phyloP scores from a whole-genome alignment of 2,113 vertebrate genomes.

The Paedocypris sp. region DNA sequence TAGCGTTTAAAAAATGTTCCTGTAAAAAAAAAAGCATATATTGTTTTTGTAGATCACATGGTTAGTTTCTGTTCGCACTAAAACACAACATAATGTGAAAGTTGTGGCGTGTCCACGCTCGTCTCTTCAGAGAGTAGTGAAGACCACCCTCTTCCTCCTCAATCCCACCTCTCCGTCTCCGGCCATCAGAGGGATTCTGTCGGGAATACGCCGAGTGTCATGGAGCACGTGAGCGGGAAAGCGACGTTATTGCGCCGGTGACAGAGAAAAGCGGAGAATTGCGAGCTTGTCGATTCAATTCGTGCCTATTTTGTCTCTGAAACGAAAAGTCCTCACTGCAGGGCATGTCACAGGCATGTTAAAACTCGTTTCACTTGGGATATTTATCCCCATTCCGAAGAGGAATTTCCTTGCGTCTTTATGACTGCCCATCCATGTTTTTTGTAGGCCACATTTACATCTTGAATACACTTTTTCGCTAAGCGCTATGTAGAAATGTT shows the following conservation, averaged over 20 bases:
- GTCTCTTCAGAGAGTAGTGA: not conserved
- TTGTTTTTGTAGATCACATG: no score
- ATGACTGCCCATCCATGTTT: no score
- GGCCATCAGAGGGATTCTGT: no score
- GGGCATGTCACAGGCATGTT: slow-evolving; percentile 4
- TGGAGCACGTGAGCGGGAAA: not conserved
- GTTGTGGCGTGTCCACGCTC: slow-evolving; percentile 5
- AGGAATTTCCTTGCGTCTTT: no score
- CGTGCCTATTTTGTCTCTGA: not conserved
- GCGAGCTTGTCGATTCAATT: not conserved
- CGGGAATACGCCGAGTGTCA: not conserved
- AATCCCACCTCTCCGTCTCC: not conserved
- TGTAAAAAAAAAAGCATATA: no score
- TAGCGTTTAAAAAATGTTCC: no score
- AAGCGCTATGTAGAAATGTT: no score
- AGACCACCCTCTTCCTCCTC: slow-evolving; percentile 4
- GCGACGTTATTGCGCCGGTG: not conserved
- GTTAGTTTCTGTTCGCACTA: no score
- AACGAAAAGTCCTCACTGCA: not conserved
- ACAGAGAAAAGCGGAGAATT: not conserved
- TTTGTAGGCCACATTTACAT: no score
- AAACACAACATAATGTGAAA: not conserved
- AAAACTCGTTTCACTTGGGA: slow-evolving; percentile 10
- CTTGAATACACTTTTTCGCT: no score
- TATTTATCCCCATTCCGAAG: slow-evolving; percentile 7